Base-by-base conservation (phyloP, 2,113 vertebrate species). In the Alectura lathami region DNA sequence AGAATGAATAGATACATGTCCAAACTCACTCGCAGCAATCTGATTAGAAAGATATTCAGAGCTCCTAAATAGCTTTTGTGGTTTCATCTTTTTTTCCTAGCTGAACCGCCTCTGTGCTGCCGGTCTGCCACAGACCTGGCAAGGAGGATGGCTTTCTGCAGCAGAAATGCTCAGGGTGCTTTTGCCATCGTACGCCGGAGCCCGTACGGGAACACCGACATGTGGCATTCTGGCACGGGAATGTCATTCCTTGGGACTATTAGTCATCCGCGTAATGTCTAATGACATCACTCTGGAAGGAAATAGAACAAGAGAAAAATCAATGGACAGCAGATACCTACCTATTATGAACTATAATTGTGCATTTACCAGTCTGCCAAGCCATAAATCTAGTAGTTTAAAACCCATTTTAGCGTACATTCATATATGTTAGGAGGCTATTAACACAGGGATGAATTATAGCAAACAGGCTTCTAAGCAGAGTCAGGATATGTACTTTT, bases 281-380 rank as follows among this genome's bases (percentile, higher is more conserved):
- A 95, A 94, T 97, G 94, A 95, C 96, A 97, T 97, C 95, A 97
- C 90, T 88, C 90, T 93, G 96, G 93, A 93, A 97, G 94, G 95
- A 97, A 97, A 93, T 45, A 95, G 95, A 88, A 96, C 93, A 93
- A 78, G 93, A 93, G 95, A 75, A 96, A 96, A 97, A 96, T 96
- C 96, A 86, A 96, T 94, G 95, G 93, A 96, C 94, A 97, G 83
- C 92, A 96, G 96, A 96, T 96, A 97, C 92, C 96, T 95, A 97
- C 90, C 95, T 97, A 96, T 97, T 96, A 97, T 93, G 90, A 94
- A 79, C 93, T 96, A 93, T 97, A 97, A 97, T 96, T 95, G 93
- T 93, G 90, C 88, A 84, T 95, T 97, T 95, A 96, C 90, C 94
- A 92, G 88, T 50, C 90, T 94, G 86, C 92, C 95, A 96, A 97